Conservation (phyloP, 1,140 invertebrate genomes). For the Lordiphosa clarofinis region DNA sequence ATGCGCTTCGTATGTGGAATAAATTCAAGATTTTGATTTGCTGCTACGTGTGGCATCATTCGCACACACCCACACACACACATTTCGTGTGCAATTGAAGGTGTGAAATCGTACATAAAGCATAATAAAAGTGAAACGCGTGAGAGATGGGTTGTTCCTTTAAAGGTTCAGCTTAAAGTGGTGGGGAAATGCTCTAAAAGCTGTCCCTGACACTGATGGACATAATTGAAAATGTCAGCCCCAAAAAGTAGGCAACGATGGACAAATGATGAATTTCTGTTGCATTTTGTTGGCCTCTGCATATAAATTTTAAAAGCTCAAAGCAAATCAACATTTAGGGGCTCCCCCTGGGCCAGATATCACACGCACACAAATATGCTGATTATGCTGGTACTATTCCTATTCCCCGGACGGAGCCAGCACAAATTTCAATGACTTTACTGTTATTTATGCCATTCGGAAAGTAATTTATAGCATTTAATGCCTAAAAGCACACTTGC, state of each 20-base stretch:
- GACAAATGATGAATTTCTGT: no score
- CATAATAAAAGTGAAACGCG: conserved; percentile 74
- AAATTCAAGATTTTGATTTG: conserved; percentile 78
- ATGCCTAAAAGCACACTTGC: conserved; percentile 65
- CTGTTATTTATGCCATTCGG: conserved; percentile 51
- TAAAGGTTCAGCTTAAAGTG: not conserved
- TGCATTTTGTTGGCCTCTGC: no score
- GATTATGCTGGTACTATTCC: conserved; percentile 24
- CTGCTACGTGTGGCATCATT: conserved; percentile 65
- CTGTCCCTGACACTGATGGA: no score
- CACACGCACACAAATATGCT: conserved; percentile 43
- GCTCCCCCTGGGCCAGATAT: conserved; percentile 42
- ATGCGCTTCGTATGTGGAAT: conserved; percentile 79
- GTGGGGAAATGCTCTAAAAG: conserved; percentile 12
- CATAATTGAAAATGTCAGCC: no score
- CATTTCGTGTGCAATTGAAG: conserved; percentile 56
- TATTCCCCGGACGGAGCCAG: conserved; percentile 30
- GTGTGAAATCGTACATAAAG: conserved; percentile 74
- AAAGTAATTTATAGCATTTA: conserved; percentile 70
- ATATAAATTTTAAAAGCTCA: no score
- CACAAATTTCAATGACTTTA: conserved; percentile 49
- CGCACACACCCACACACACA: conserved; percentile 2
- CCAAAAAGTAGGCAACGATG: not conserved
- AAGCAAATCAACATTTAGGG: conserved; percentile 51
- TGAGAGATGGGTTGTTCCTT: conserved; percentile 21